Conservation (phyloP, 1,140 invertebrate genomes). For the Megalonaias nervosa region DNA sequence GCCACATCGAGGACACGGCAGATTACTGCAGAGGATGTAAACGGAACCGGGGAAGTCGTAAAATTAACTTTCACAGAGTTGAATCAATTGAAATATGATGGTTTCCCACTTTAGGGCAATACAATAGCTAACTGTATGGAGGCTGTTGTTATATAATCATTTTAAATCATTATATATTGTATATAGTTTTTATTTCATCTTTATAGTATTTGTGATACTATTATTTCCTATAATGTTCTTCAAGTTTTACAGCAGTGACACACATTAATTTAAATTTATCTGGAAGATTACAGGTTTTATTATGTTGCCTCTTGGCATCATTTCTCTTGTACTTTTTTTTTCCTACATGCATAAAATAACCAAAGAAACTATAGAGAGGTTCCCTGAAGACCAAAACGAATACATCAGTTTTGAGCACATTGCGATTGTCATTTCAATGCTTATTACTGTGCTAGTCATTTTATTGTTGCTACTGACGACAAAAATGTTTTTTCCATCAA, state of each 20-base stretch:
- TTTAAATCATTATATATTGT: constrained; percentile 11
- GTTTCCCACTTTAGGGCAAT: constrained; percentile 30
- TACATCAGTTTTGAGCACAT: constrained; percentile 54
- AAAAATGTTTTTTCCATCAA: too few species aligned
- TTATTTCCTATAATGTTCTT: constrained; percentile 1
- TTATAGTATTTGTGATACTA: constrained; percentile 22
- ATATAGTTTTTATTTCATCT: constrained; percentile 21
- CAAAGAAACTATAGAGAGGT: constrained; percentile 15
- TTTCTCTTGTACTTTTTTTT: constrained; percentile 19
- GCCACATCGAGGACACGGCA: too few species aligned
- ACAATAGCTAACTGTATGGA: constrained; percentile 27
- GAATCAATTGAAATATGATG: constrained; percentile 38
- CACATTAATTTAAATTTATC: constrained; percentile 14
- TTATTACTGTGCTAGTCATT: constrained; percentile 32
- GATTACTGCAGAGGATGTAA: too few species aligned
- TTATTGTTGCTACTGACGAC: constrained; percentile 26
- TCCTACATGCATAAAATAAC: constrained; percentile 12
- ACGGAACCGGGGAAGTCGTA: too few species aligned
- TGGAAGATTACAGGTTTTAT: constrained; percentile 33
- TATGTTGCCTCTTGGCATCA: constrained; percentile 12
- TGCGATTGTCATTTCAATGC: constrained; percentile 40
- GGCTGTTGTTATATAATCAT: constrained; percentile 44
- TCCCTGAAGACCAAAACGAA: constrained; percentile 20
- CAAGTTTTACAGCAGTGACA: constrained; percentile 8
- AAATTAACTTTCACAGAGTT: constrained; percentile 17